Conservation (phyloP, 2,888 invertebrate genomes). For the Drosophila paracracens region DNA sequence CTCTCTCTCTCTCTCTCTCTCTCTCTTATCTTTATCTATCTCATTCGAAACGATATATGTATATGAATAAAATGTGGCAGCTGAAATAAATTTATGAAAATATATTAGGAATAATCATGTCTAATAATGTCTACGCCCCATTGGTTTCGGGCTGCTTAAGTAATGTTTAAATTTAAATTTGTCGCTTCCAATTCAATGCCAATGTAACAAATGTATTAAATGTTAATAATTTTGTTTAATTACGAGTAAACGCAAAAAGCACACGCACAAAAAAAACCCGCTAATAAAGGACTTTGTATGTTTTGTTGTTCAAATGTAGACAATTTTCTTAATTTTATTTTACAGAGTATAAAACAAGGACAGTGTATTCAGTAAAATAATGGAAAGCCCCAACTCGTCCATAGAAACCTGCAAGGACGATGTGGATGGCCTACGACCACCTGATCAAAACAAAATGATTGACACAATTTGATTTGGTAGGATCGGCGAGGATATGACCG, state of each 20-base stretch:
- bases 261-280: slow-evolving; percentile 17
- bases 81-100: slow-evolving; percentile 37
- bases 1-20: slow-evolving; percentile 1
- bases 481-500: neutral
- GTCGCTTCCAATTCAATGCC: slow-evolving; percentile 57
- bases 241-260: slow-evolving; percentile 10
- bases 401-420: neutral
- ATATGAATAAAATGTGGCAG: slow-evolving; percentile 42
- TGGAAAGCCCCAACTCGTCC: too few species aligned
- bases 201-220: slow-evolving; percentile 53
- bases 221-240: slow-evolving; percentile 53
- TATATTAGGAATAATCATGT: slow-evolving; percentile 22
- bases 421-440: neutral
- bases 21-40: neutral
- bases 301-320: slow-evolving; percentile 62
- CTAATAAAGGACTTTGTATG: slow-evolving; percentile 68
- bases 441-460: neutral
- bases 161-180: slow-evolving; percentile 31
- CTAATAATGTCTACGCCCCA: slow-evolving; percentile 24
- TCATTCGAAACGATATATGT: slow-evolving; percentile 15
- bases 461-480: neutral
- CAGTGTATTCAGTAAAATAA: neutral
- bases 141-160: slow-evolving; percentile 30
- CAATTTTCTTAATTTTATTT: neutral
- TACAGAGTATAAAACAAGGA: neutral